Percentiles rank a stretch among this genome's conserved stretches.
phyloP scores from a whole-genome alignment of 2,888 invertebrate genomes.

The Apocheima hispidaria region DNA sequence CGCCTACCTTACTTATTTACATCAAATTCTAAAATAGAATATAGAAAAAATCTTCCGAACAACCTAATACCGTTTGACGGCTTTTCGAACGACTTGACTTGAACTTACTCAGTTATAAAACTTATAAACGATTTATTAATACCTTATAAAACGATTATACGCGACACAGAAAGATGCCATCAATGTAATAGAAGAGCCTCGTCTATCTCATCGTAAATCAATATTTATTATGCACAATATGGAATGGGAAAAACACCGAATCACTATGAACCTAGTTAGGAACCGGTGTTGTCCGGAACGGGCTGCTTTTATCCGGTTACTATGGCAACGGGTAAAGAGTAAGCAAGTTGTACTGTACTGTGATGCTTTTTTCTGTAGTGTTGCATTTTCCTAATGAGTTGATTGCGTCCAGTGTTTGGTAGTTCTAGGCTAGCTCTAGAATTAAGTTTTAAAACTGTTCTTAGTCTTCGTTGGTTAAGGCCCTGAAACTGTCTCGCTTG shows the following conservation, averaged over 20 bases:
- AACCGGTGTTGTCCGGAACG: constrained; percentile 25
- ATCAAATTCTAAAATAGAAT: too few species aligned
- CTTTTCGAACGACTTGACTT: not conserved
- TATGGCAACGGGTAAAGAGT: constrained; percentile 32
- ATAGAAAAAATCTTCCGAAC: too few species aligned
- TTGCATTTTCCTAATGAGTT: too few species aligned
- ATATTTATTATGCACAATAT: constrained; percentile 30
- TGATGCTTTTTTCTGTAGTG: too few species aligned
- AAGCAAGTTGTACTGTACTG: constrained; percentile 1
- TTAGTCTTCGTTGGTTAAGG: too few species aligned
- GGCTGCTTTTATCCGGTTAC: constrained; percentile 41
- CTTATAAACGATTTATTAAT: constrained; percentile 12
- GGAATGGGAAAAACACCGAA: constrained; percentile 41
- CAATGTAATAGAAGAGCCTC: constrained; percentile 16
- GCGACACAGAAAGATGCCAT: constrained; percentile 24
- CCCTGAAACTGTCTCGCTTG: too few species aligned
- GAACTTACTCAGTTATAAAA: not conserved
- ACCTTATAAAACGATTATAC: constrained; percentile 26
- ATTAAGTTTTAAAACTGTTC: too few species aligned
- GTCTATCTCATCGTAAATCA: constrained; percentile 17
- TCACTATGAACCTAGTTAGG: constrained; percentile 33
- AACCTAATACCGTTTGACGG: not conserved
- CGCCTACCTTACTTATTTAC: not conserved
- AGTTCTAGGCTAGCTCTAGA: too few species aligned
- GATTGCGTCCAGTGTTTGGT: too few species aligned